phyloP scores from a whole-genome alignment of 2,113 vertebrate species.

The Coreoperca whiteheadi region DNA sequence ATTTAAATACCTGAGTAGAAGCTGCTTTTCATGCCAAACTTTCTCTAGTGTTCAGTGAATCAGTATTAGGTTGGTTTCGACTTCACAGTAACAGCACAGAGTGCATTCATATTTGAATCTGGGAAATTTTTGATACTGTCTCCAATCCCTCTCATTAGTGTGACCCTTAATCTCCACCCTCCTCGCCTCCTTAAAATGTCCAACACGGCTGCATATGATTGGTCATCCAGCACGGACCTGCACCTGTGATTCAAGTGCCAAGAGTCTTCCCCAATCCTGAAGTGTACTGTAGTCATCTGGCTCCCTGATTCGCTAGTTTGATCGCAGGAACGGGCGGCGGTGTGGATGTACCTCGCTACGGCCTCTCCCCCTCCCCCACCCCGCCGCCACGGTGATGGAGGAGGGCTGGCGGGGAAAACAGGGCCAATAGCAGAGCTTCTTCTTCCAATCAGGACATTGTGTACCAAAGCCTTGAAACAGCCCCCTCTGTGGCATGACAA shows the following conservation, averaged over 20 bases:
- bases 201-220: slow-evolving; percentile 62
- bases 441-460: slow-evolving; percentile 82
- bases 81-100: slow-evolving; percentile 56
- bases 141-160: slow-evolving; percentile 16
- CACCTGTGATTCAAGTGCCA: slow-evolving; percentile 79
- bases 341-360: slow-evolving; percentile 48
- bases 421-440: slow-evolving; percentile 63
- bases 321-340: slow-evolving; percentile 47
- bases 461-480: slow-evolving; percentile 85
- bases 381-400: neutral
- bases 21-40: slow-evolving; percentile 51
- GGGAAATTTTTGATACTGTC: slow-evolving; percentile 47
- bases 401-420: neutral
- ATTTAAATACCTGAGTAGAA: slow-evolving; percentile 4
- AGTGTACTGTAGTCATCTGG: slow-evolving; percentile 75
- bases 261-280: slow-evolving; percentile 81
- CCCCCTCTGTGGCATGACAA: slow-evolving; percentile 75
- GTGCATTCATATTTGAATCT: slow-evolving; percentile 34
- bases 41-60: slow-evolving; percentile 38
- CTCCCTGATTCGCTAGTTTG: slow-evolving; percentile 51
- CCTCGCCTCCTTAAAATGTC: slow-evolving; percentile 40
- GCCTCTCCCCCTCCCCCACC: slow-evolving; percentile 11
- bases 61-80: slow-evolving; percentile 41
- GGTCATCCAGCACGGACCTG: slow-evolving; percentile 72
- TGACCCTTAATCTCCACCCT: slow-evolving; percentile 33